Evolutionary conservation across 1,140 invertebrate genomes (phyloP).

Genomic region (Trichogramma pretiosum): DNA sequence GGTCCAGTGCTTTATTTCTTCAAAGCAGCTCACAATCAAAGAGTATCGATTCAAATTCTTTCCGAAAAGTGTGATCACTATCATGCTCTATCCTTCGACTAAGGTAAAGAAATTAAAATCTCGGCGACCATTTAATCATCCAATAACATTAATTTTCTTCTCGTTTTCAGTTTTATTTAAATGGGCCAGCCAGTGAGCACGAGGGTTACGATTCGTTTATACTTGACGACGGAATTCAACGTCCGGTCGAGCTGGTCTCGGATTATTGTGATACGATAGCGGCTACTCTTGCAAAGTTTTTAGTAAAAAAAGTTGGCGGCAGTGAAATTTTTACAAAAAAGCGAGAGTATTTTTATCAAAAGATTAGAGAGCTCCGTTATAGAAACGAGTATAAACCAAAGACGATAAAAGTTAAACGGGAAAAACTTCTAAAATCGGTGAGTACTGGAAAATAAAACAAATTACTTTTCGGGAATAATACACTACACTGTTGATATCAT

Average conservation of each 20-base stretch:
- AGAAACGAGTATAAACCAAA: conserved; percentile 78
- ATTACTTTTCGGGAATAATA: too few species aligned
- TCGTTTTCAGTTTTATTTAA: conserved; percentile 52
- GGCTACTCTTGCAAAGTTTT: conserved; percentile 83
- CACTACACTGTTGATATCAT: too few species aligned
- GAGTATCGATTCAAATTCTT: conserved; percentile 88
- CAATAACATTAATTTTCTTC: not conserved
- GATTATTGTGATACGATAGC: conserved; percentile 83
- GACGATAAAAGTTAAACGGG: conserved; percentile 69
- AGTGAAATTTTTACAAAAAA: conserved; percentile 94
- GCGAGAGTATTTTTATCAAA: conserved; percentile 90
- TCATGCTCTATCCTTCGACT: conserved; percentile 83
- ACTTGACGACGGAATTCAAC: conserved; percentile 86
- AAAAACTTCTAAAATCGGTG: conserved; percentile 71
- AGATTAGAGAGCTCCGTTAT: conserved; percentile 77
- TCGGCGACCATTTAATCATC: not conserved
- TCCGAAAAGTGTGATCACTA: conserved; percentile 83
- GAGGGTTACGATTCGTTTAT: conserved; percentile 54
- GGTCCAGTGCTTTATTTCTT: conserved; percentile 78
- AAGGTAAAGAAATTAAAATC: conserved; percentile 53
- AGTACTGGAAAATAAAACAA: too few species aligned
- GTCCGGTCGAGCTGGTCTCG: conserved; percentile 70
- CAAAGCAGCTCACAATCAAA: conserved; percentile 83
- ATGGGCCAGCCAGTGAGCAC: conserved; percentile 43
- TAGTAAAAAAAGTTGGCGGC: conserved; percentile 91